A percentile compares a stretch with the other conserved stretches of the same genome.
phyloP scores from a whole-genome alignment of 2,797 vertebrate species.

The Myiothlypis coronata region DNA sequence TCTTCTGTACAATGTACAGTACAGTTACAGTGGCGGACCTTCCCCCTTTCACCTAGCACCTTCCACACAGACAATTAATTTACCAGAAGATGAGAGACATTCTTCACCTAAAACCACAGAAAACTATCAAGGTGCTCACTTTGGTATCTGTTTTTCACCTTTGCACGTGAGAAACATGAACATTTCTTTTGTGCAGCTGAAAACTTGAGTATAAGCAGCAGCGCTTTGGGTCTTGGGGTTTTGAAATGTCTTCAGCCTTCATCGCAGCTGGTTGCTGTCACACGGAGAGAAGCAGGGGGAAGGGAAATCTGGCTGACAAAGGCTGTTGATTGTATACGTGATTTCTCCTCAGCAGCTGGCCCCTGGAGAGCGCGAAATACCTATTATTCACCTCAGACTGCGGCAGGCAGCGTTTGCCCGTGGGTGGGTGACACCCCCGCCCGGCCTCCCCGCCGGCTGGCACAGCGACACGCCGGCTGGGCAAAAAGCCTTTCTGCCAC shows the following conservation, averaged over 20 bases:
- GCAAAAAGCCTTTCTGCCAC: not conserved
- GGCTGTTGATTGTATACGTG: fast-evolving
- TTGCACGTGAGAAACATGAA: fast-evolving
- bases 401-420: fast-evolving
- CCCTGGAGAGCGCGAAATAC: not conserved
- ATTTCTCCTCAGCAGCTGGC: not conserved
- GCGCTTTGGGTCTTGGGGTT: not conserved
- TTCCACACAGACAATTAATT: not conserved
- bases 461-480: fast-evolving
- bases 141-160: not conserved
- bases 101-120: not conserved
- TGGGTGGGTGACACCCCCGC: fast-evolving
- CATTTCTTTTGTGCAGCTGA: not conserved
- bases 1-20: not conserved
- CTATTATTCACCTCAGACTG: fast-evolving
- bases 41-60: not conserved
- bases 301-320: not conserved
- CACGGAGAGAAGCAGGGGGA: not conserved
- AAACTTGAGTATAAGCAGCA: not conserved
- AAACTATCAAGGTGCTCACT: not conserved
- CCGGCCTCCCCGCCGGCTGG: not conserved
- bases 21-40: not conserved
- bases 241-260: not conserved
- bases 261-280: not conserved
- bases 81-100: not conserved